Evolutionary conservation across 2,113 vertebrate genomes (phyloP).

Genomic region (Triplophysa siluroides): DNA sequence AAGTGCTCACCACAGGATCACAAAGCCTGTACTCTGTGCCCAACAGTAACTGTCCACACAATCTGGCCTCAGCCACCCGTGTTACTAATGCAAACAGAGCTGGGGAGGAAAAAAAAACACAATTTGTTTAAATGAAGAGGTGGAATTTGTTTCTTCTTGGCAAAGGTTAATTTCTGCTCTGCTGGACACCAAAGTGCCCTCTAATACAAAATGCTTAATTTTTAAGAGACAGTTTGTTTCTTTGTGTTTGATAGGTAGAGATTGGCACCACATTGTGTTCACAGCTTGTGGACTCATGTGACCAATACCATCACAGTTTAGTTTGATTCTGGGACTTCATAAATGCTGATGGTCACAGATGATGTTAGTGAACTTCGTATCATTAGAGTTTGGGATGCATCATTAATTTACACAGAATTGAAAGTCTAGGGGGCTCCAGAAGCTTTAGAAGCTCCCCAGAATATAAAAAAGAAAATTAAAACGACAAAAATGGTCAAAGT

Average conservation of each 20-base stretch:
- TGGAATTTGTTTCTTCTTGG: conserved; percentile 51
- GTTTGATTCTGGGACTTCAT: conserved; percentile 16
- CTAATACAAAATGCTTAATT: conserved; percentile 24
- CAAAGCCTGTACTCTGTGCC: conserved; percentile 53
- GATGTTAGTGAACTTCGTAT: background rate
- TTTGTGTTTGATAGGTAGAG: conserved; percentile 14
- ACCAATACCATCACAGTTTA: background rate
- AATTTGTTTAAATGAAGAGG: conserved; percentile 38
- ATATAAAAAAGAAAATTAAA: no score
- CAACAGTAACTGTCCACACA: conserved; percentile 56
- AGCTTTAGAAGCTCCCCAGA: no score
- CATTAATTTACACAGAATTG: background rate
- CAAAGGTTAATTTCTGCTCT: conserved; percentile 38
- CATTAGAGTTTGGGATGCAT: background rate
- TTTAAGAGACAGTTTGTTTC: background rate
- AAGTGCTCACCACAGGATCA: conserved; percentile 49
- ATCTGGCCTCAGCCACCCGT: conserved; percentile 65
- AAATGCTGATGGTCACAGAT: conserved; percentile 12
- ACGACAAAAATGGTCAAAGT: no score
- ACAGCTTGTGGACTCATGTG: background rate
- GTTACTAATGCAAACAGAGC: conserved; percentile 58
- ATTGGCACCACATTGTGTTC: conserved; percentile 2
- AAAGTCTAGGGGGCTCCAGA: no score
- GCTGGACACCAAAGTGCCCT: conserved; percentile 26
- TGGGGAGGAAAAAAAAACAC: conserved; percentile 40